These are phyloP conservation scores for Neria commutata DNA, from an alignment of 2,888 invertebrate genomes.

Conservation along the genomic window DNA sequence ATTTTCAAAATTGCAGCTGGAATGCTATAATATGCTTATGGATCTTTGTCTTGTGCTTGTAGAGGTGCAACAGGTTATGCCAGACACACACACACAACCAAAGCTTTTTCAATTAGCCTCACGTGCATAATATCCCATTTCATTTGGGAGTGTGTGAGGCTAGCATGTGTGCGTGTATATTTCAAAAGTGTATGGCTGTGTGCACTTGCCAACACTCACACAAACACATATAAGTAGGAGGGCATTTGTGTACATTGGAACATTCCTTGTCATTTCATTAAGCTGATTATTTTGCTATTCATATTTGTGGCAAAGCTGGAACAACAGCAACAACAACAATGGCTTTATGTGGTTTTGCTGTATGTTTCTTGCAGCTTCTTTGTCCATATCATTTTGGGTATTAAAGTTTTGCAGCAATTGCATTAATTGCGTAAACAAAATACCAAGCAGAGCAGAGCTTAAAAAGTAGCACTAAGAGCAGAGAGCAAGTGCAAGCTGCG, in stretches of 20 bases:
- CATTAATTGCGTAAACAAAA: too few relatives aligned
- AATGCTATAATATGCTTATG: not conserved
- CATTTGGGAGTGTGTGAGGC: constrained; percentile 19
- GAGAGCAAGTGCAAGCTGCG: too few relatives aligned
- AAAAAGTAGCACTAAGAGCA: too few relatives aligned
- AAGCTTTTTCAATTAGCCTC: constrained; percentile 3
- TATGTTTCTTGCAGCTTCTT: too few relatives aligned
- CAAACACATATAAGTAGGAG: not conserved
- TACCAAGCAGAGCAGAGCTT: too few relatives aligned
- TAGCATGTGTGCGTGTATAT: constrained; percentile 1
- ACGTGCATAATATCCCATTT: constrained; percentile 22
- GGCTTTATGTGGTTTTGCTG: too few relatives aligned
- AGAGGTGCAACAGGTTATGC: not conserved
- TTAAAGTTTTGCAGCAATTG: too few relatives aligned
- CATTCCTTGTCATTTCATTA: not conserved
- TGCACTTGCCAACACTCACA: not conserved
- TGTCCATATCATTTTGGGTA: too few relatives aligned
- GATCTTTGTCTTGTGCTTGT: not conserved
- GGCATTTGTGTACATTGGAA: constrained; percentile 10
- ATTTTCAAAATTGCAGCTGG: not conserved
- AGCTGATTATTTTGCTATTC: not conserved
- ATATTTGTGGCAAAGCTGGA: too few relatives aligned
- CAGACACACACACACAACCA: constrained; percentile 40
- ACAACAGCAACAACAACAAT: too few relatives aligned
- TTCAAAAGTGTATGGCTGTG: not conserved